These are phyloP conservation scores for Pedicia rivosa DNA, from an alignment of 2,888 invertebrate genomes.

Conservation along the genomic window DNA sequence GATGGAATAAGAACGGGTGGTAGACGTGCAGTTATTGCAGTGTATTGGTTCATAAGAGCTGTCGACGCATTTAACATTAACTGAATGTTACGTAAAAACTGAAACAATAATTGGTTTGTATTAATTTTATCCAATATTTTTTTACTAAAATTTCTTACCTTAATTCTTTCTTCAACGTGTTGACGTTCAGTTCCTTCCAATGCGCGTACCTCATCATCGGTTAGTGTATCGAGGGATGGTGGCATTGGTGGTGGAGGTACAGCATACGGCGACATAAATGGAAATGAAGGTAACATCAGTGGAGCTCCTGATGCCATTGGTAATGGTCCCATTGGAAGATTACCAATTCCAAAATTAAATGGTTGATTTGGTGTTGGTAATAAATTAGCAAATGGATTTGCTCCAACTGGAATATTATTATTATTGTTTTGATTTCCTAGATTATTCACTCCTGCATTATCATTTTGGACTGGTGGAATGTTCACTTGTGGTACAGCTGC, in stretches of 20 bases:
- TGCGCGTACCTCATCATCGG: conserved; percentile 65
- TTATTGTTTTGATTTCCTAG: conserved; percentile 12
- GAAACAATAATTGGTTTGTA: conserved; percentile 21
- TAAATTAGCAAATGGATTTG: conserved; percentile 15
- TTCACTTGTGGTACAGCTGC: conserved; percentile 13
- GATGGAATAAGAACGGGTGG: conserved; percentile 30
- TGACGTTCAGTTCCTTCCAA: conserved; percentile 83
- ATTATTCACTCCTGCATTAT: conserved; percentile 7
- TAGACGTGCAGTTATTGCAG: conserved; percentile 44
- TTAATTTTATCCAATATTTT: background rate
- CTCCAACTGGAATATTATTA: conserved; percentile 16
- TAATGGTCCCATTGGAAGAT: conserved; percentile 24
- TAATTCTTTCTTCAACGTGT: conserved; percentile 81
- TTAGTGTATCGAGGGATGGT: conserved; percentile 52
- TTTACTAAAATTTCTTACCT: conserved; percentile 28
- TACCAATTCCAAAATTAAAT: conserved; percentile 14
- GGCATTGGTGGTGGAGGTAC: conserved; percentile 63
- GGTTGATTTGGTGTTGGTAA: conserved; percentile 10
- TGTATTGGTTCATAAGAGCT: conserved; percentile 88
- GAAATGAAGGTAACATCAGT: conserved; percentile 38
- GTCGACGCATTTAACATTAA: conserved; percentile 86
- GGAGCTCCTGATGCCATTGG: conserved; percentile 23
- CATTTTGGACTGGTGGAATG: conserved; percentile 16
- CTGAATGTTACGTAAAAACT: conserved; percentile 69
- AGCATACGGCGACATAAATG: conserved; percentile 35